Percentiles rank a stretch among this genome's conserved stretches.
Conservation (phyloP, 2,888 invertebrate genomes). For the Ypsolopha sequella region DNA sequence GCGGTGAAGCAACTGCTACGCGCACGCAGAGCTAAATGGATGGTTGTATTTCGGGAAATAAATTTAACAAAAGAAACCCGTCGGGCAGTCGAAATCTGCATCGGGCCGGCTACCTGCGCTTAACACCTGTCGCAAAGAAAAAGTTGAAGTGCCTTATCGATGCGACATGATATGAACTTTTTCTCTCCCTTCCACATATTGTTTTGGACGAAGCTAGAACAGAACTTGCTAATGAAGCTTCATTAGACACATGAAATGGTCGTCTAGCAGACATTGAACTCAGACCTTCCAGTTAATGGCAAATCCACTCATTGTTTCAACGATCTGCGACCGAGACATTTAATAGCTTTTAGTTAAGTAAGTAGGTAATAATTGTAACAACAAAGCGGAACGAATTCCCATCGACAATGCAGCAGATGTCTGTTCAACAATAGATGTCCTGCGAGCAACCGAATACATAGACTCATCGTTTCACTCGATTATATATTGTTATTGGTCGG, state of each 20-base stretch:
- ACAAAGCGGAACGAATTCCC: conserved; percentile 18
- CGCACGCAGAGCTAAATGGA: conserved; percentile 8
- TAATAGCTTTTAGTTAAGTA: conserved; percentile 5
- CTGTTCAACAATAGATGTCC: conserved; percentile 29
- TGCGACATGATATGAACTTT: too few species aligned
- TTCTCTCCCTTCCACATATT: too few species aligned
- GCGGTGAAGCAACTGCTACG: neutral
- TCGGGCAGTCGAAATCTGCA: conserved; percentile 22
- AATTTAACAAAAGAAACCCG: conserved; percentile 30
- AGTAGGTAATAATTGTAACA: conserved; percentile 5
- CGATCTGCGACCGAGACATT: neutral
- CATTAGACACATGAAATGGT: too few species aligned
- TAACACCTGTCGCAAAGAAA: conserved; percentile 16
- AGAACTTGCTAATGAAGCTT: too few species aligned
- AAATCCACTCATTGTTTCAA: too few species aligned
- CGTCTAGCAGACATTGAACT: too few species aligned
- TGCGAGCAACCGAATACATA: conserved; percentile 25
- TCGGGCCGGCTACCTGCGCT: conserved; percentile 47
- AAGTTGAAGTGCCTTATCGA: neutral
- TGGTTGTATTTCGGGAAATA: conserved; percentile 14
- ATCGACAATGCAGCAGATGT: conserved; percentile 38
- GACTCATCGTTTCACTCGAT: neutral
- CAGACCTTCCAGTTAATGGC: too few species aligned
- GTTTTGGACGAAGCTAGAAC: too few species aligned
- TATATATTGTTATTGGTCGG: neutral